Percentiles rank a stretch among this genome's conserved stretches.
These are phyloP conservation scores for Ianthella basta DNA, from an alignment of 37 sponge, comb jelly and placozoan species.

Conservation along the genomic window DNA sequence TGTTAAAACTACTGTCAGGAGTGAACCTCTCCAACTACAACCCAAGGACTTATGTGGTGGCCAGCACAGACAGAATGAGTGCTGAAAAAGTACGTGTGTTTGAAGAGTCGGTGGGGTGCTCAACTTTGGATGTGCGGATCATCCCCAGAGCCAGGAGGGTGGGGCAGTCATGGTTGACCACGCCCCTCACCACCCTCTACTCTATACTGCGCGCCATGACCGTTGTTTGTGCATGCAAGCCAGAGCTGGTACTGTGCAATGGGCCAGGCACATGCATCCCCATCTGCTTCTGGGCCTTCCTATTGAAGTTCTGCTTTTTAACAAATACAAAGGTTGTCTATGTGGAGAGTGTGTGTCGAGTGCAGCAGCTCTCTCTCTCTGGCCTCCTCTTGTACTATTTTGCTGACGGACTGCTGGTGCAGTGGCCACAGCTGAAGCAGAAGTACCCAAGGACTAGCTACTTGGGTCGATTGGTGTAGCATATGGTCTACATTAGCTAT, in stretches of 20 bases:
- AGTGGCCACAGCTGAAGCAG: constrained; percentile 87
- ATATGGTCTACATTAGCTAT: too few relatives aligned
- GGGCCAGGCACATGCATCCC: constrained; percentile 99
- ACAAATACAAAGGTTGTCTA: constrained; percentile 74
- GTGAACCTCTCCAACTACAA: constrained; percentile 57
- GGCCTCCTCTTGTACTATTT: constrained; percentile 81
- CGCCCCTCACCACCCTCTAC: constrained; percentile 74
- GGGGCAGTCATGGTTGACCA: constrained; percentile 78
- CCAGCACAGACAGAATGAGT: constrained; percentile 82
- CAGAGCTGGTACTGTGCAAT: constrained; percentile 93
- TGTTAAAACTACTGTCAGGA: constrained; percentile 76
- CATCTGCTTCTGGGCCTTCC: constrained; percentile 69
- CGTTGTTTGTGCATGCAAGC: constrained; percentile 53
- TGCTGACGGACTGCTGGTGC: constrained; percentile 88
- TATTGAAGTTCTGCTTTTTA: constrained; percentile 60
- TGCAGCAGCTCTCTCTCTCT: constrained; percentile 86
- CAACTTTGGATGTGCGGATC: constrained; percentile 10
- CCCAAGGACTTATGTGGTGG: constrained; percentile 84
- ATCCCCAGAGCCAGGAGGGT: constrained; percentile 92
- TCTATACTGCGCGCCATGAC: constrained; percentile 65
- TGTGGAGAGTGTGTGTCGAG: constrained; percentile 97
- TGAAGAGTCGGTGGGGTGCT: constrained; percentile 29
- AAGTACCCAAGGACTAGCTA: constrained; percentile 82
- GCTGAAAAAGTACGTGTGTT: constrained; percentile 58
- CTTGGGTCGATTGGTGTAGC: constrained; percentile 74